Percentiles rank a stretch among this genome's conserved stretches.
Conservation (phyloP, 2,113 vertebrate genomes). For the Ptyas mucosa region DNA sequence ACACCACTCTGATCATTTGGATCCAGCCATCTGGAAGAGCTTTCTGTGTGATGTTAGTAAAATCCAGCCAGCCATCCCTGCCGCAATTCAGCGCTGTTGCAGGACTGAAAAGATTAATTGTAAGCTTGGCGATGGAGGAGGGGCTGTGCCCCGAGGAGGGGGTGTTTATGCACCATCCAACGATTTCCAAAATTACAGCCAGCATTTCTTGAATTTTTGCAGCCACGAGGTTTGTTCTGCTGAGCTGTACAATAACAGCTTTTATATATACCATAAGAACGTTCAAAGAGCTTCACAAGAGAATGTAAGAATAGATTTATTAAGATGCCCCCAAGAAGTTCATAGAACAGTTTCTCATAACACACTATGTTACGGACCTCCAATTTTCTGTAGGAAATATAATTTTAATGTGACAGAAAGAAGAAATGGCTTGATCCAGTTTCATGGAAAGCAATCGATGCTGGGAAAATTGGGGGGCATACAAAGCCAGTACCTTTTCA, state of each 20-base stretch:
- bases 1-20: conserved; percentile 7
- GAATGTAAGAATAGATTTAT: background rate
- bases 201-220: background rate
- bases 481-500: background rate
- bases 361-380: background rate
- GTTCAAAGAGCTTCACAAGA: background rate
- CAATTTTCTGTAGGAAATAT: background rate
- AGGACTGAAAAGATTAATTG: background rate
- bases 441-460: background rate
- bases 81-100: background rate
- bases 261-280: background rate
- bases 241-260: background rate
- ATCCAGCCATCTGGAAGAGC: conserved; percentile 23
- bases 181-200: background rate
- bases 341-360: background rate
- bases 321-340: background rate
- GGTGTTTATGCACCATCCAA: background rate
- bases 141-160: background rate
- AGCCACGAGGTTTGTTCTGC: background rate
- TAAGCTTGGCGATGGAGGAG: background rate
- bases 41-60: background rate
- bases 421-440: background rate
- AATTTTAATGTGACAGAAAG: background rate
- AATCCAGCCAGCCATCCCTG: background rate
- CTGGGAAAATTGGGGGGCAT: background rate